phyloP scores from a whole-genome alignment of 2,797 vertebrate species.

The Xenentodon cancila region DNA sequence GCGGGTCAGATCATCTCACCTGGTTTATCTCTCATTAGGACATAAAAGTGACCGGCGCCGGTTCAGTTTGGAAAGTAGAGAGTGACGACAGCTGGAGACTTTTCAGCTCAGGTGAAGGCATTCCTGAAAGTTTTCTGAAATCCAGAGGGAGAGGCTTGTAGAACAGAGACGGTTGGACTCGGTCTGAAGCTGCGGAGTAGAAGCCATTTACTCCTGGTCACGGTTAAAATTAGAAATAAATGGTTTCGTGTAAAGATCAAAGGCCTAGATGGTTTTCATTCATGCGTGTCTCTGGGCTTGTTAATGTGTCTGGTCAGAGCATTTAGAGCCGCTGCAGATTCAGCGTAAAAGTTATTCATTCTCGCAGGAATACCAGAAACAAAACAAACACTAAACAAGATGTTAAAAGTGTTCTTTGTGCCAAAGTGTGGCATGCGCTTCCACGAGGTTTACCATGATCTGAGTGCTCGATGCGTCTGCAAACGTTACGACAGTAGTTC shows the following conservation, averaged over 20 bases:
- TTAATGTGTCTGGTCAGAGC: conserved; percentile 2
- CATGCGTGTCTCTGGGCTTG: background rate
- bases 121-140: conserved; percentile 46
- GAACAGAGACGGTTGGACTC: conserved; percentile 48
- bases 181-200: conserved; percentile 33
- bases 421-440: background rate
- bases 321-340: background rate
- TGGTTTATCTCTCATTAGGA: conserved; percentile 18
- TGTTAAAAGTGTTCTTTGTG: background rate
- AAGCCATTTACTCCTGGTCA: conserved; percentile 40
- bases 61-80: background rate
- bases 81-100: conserved; percentile 7
- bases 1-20: conserved; percentile 1
- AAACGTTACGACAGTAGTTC: too few relatives aligned
- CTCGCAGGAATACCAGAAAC: background rate
- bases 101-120: conserved; percentile 26
- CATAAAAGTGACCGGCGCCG: conserved; percentile 3
- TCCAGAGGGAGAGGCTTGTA: conserved; percentile 43
- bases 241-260: conserved; percentile 35
- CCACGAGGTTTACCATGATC: background rate
- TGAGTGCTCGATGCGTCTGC: too few relatives aligned
- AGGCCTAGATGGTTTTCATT: conserved; percentile 17
- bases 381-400: background rate
- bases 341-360: background rate
- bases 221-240: conserved; percentile 46